Conservation (phyloP, 2,888 invertebrate species). For the Harpagoxenus sublaevis region DNA sequence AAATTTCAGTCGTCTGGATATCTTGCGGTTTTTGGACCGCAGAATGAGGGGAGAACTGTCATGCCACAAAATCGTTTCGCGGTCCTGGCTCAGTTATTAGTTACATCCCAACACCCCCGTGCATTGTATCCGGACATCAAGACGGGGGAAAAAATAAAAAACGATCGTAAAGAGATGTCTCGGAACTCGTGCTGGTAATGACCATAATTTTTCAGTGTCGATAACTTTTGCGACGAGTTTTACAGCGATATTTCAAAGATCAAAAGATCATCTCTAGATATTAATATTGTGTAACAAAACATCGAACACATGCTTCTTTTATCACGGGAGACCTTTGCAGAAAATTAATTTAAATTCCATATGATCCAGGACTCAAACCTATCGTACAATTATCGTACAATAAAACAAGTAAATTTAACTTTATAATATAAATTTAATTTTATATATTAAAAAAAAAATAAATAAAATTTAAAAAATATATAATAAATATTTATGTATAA, state of each 20-base stretch:
- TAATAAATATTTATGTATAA: not conserved
- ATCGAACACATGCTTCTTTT: not conserved
- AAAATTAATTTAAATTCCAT: not conserved
- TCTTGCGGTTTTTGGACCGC: conserved; percentile 74
- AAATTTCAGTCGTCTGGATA: conserved; percentile 49
- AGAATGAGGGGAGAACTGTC: conserved; percentile 51
- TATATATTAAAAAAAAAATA: not conserved
- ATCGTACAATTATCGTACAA: not conserved
- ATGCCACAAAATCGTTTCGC: conserved; percentile 66
- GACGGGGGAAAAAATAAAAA: conserved; percentile 15
- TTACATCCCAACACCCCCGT: conserved; percentile 21
- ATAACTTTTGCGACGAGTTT: conserved; percentile 21
- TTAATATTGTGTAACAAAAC: conserved; percentile 14
- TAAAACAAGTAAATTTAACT: not conserved
- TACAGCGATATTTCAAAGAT: conserved; percentile 28
- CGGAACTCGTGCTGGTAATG: not conserved
- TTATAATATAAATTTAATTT: conserved; percentile 1
- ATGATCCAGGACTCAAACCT: not conserved
- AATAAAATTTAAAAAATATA: not conserved
- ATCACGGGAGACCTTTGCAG: not conserved
- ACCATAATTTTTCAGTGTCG: conserved; percentile 38
- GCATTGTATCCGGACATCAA: conserved; percentile 13
- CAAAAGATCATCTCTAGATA: not conserved
- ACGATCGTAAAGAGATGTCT: conserved; percentile 6
- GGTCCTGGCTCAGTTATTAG: conserved; percentile 61